Base-by-base conservation (phyloP, 2,113 vertebrate species). In the Hipposideros armiger region DNA sequence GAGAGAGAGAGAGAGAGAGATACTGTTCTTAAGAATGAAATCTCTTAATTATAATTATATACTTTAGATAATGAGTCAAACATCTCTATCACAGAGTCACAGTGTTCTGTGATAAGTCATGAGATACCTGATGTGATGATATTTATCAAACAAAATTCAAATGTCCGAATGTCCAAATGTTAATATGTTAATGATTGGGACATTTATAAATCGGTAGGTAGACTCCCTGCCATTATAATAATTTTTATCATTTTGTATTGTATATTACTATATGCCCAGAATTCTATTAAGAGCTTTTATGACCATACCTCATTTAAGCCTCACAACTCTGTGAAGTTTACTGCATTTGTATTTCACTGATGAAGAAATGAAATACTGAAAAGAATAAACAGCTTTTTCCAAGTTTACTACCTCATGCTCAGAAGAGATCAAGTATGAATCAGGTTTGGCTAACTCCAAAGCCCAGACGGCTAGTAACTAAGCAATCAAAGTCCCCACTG, bases 141-240 rank as follows among this genome's bases (percentile, higher is more conserved):
- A 77, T 42, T 92, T 82, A 90, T 73, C n/a, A 93, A 82, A 92
- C 54, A 45, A 87, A 92, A 93, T 91, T 30, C 52, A 81, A 91
- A 74, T 70, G 5, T 52, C 2, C 42, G 45, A 62, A 87, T 62
- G 78, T 89, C 2, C 42, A 50, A 62, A 87, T 62, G 78, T 89
- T 95, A 94, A 80, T 94, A 70, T 81, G 5, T 73, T 94, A 52
- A 74, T 92, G 50, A 88, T 54, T 45, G 3, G 19, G 2, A 0
- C 20, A 78, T 17, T 50, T 85, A 1, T 87, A 92, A 60, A 76
- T 74, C 28, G 54, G 20, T 58, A 56, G 15, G n/a, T 45, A 80
- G 45, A 26, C 15, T 87, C n/a, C 78, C 45, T 60, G 11, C 26
- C 50, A 47, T 74, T 64, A 36, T 28, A 78, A 66, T 66, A 80